Evolutionary conservation across 2,113 vertebrate species (phyloP), one percentile per base, ranked within the genome.

Genomic region (Scatophagus argus): DNA sequence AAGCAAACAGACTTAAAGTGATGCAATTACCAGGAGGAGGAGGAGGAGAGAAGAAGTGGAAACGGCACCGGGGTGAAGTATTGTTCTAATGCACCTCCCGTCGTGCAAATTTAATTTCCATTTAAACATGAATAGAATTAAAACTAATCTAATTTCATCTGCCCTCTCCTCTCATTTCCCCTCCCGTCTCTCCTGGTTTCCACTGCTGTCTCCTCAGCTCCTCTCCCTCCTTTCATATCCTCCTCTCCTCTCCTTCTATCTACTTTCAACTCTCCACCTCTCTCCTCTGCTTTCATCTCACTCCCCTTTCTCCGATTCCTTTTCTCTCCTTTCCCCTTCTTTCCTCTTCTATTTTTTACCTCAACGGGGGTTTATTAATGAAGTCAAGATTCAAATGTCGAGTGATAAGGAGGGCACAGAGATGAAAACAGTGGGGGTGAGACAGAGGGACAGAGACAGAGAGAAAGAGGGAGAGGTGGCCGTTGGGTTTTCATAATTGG

Each of bases 401-500:
- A 25, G 62, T 25, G 59, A 7, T n/a, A 25, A 21, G 21, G 5
- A 39, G 51, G 5, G 5, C 36, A 47, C 11, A 27, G 1, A 31
- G 58, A 82, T 56, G 67, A 62, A 81, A 68, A 62, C 29, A 74
- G 41, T 64, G 73, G 7, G 8, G 54, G 36, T 36, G 56, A 52
- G 79, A 71, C 21, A 60, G 62, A 71, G 71, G 78, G 80, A 72
- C 31, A 51, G 60, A 34, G 16, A 23, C 3, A 25, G 54, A 61
- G 58, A 86, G 80, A 67, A 34, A 51, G 68, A 52, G 73, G 52
- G 51, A 66, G 85, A 86, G 87, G 82, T 79, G 84, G 87, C 89
- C 82, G 79, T 74, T 85, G 89, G 87, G 67, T 88, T 88, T 89
- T 87, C 83, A 87, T 91, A 91, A 91, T 91, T 91, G 89, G 87